These are phyloP conservation scores for Steinernema hermaphroditum DNA, from an alignment of 2,888 invertebrate species.

Conservation along the genomic window DNA sequence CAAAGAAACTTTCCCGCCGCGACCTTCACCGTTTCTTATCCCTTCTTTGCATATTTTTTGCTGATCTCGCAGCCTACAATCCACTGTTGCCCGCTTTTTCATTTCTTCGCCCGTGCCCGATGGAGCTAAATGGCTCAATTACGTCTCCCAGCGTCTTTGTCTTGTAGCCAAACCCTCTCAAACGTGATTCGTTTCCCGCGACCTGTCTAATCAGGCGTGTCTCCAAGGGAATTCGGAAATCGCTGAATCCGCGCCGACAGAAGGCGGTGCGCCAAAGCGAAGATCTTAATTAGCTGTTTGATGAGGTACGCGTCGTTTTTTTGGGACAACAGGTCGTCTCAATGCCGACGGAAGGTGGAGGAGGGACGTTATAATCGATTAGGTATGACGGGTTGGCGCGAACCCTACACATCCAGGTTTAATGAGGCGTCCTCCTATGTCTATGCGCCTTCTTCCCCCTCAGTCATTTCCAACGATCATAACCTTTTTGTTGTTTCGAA, in stretches of 20 bases:
- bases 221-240: neutral
- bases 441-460: neutral
- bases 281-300: neutral
- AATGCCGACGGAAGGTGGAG: neutral
- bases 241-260: neutral
- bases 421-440: neutral
- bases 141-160: too few species aligned
- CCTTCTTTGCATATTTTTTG: neutral
- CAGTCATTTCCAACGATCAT: neutral
- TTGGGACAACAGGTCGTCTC: neutral
- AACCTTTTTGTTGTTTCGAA: neutral
- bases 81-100: too few species aligned
- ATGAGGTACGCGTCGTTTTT: neutral
- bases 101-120: too few species aligned
- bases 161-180: neutral
- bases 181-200: neutral
- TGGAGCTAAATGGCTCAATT: too few species aligned
- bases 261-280: neutral
- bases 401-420: neutral
- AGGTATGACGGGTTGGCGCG: neutral
- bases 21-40: constrained; percentile 2
- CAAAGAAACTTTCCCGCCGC: neutral
- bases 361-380: neutral
- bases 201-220: neutral
- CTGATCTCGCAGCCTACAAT: too few species aligned